A percentile compares a stretch with the other conserved stretches of the same genome.
Evolutionary conservation across 1,140 invertebrate species (phyloP).

Genomic region (Caenorhabditis remanei): DNA sequence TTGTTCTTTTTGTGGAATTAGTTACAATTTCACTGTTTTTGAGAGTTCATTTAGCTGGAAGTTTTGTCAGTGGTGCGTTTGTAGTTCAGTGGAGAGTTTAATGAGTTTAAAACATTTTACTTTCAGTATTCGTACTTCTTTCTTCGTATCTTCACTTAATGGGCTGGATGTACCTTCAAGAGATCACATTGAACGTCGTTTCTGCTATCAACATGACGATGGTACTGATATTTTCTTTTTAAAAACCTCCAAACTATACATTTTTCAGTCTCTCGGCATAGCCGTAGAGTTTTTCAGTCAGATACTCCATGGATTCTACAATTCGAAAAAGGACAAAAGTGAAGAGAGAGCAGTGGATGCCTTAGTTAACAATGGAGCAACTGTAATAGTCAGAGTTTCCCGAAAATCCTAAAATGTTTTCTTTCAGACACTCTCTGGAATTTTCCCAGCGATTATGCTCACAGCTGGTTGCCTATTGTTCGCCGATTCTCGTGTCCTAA

Average conservation of each 20-base stretch:
- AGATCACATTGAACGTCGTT: slow-evolving; percentile 22
- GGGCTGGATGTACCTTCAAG: slow-evolving; percentile 31
- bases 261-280: slow-evolving; percentile 39
- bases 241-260: not conserved
- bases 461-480: slow-evolving; percentile 4
- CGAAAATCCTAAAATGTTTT: not conserved
- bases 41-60: slow-evolving; percentile 26
- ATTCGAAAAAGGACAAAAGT: slow-evolving; percentile 25
- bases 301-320: slow-evolving; percentile 35
- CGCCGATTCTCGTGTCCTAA: slow-evolving; percentile 41
- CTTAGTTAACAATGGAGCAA: slow-evolving; percentile 1
- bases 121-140: slow-evolving; percentile 18
- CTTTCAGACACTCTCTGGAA: slow-evolving; percentile 33
- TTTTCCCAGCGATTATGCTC: slow-evolving; percentile 33
- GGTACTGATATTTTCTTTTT: not conserved
- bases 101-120: not conserved
- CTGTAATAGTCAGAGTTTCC: not conserved
- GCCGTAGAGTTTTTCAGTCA: slow-evolving; percentile 23
- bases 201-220: slow-evolving; percentile 40
- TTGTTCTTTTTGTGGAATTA: slow-evolving; percentile 1
- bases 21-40: slow-evolving; percentile 23
- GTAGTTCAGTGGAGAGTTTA: not conserved
- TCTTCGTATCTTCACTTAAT: slow-evolving; percentile 34
- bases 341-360: slow-evolving; percentile 20
- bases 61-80: slow-evolving; percentile 36